Conservation (phyloP, 1,140 invertebrate genomes). For the Agrilus planipennis region DNA sequence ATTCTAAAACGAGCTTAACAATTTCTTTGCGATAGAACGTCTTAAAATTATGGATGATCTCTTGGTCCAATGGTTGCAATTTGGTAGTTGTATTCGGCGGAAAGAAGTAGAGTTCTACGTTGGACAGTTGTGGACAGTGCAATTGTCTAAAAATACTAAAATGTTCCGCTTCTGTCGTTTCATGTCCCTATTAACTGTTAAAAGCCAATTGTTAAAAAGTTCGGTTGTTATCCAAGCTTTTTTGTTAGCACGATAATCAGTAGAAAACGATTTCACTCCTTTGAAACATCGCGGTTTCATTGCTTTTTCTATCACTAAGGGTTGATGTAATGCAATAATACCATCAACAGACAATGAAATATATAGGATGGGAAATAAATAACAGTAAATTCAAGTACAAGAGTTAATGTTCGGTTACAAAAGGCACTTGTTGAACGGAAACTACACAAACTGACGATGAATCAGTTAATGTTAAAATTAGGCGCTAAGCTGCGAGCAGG, state of each 20-base stretch:
- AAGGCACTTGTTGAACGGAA: background rate
- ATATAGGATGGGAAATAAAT: slow-evolving; percentile 3
- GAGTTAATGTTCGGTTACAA: slow-evolving; percentile 3
- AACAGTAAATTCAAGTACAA: background rate
- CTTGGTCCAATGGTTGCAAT: background rate
- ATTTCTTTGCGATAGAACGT: background rate
- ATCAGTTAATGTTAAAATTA: too few species aligned
- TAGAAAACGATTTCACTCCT: slow-evolving; percentile 21
- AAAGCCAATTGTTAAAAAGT: slow-evolving; percentile 13
- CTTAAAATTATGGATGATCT: background rate
- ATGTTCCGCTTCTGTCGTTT: slow-evolving; percentile 19
- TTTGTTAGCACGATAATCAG: slow-evolving; percentile 26
- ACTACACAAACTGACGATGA: too few species aligned
- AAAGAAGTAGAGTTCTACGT: background rate
- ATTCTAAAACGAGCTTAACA: background rate
- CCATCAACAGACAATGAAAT: too few species aligned
- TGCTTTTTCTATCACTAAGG: slow-evolving; percentile 33
- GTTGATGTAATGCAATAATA: background rate
- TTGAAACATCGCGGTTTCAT: slow-evolving; percentile 34
- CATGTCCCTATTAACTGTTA: slow-evolving; percentile 10
- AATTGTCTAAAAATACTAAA: slow-evolving; percentile 16
- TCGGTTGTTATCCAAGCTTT: slow-evolving; percentile 36
- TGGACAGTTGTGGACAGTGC: slow-evolving; percentile 8
- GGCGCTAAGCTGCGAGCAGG: background rate
- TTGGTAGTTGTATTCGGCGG: background rate